Evolutionary conservation across 1,140 invertebrate species (phyloP).

Genomic region (Bombyx mori): ASM3026992v2 NC_085124.1:5730501-5731000

Average conservation of each 20-base stretch:
- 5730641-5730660: slow-evolving; percentile 65
- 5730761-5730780: slow-evolving; percentile 68
- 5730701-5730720: slow-evolving; percentile 37
- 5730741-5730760: slow-evolving; percentile 56
- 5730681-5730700: slow-evolving; percentile 31
- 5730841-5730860: slow-evolving; percentile 57
- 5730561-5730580: slow-evolving; percentile 47
- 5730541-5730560: slow-evolving; percentile 48
- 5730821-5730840: slow-evolving; percentile 33
- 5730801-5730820: slow-evolving; percentile 28
- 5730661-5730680: slow-evolving; percentile 63
- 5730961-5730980: slow-evolving; percentile 5
- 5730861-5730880: slow-evolving; percentile 40
- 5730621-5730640: slow-evolving; percentile 63
- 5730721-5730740: slow-evolving; percentile 64
- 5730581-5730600: slow-evolving; percentile 59
- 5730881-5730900: slow-evolving; percentile 63
- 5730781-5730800: slow-evolving; percentile 45
- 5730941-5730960: slow-evolving; percentile 18
- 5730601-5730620: slow-evolving; percentile 57
- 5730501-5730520: neutral
- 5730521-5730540: slow-evolving; percentile 19
- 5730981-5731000: no score
- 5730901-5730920: slow-evolving; percentile 56
- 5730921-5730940: slow-evolving; percentile 17